Conservation (phyloP, 2,113 vertebrate species). For the Egretta garzetta region DNA sequence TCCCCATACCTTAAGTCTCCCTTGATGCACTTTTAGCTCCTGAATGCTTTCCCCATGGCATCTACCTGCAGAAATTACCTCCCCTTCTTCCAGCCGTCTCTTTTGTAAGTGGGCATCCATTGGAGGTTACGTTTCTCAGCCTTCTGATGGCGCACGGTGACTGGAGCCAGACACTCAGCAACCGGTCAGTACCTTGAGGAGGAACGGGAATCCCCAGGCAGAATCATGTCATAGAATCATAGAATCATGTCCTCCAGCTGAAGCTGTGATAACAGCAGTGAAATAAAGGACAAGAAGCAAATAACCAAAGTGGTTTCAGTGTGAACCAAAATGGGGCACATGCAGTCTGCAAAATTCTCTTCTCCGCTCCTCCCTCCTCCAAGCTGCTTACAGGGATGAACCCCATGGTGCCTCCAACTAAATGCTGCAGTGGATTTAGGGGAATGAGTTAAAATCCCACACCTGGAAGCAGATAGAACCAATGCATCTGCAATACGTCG, state of each 20-base stretch:
- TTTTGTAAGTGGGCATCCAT: background rate
- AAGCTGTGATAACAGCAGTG: background rate
- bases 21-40: background rate
- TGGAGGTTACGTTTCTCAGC: background rate
- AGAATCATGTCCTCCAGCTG: background rate
- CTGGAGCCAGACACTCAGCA: background rate
- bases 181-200: too few relatives aligned
- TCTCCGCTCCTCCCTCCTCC: background rate
- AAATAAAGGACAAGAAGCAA: background rate
- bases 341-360: background rate
- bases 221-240: rapidly evolving
- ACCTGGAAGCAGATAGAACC: background rate
- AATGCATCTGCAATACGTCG: rapidly evolving
- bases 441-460: background rate
- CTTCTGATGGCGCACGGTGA: background rate
- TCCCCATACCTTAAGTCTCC: background rate
- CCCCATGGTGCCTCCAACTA: background rate
- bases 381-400: background rate
- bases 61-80: background rate
- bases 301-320: background rate
- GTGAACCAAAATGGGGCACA: background rate
- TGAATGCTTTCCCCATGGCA: background rate
- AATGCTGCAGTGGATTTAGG: background rate
- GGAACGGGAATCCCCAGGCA: background rate
- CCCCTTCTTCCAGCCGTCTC: background rate